phyloP scores from a whole-genome alignment of 1,140 invertebrate species.

The Pseudachorutes palmiensis region DNA sequence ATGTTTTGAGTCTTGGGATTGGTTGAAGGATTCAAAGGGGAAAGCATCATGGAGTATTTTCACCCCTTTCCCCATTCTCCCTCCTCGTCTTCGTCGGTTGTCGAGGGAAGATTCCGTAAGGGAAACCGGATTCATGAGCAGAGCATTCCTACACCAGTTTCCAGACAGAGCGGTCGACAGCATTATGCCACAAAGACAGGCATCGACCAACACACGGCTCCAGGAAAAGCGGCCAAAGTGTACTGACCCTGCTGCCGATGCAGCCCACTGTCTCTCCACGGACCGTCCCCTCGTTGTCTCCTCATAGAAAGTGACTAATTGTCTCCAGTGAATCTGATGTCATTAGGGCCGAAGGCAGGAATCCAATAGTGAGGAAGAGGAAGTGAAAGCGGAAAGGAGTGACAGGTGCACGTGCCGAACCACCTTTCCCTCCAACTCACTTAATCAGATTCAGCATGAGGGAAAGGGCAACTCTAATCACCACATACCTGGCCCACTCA shows the following conservation, averaged over 20 bases:
- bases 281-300: no score
- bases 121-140: not conserved
- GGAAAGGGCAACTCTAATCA: not conserved
- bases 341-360: not conserved
- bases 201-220: not conserved
- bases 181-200: not conserved
- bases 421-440: not conserved
- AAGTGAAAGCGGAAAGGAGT: constrained; percentile 7
- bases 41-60: constrained; percentile 11
- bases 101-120: not conserved
- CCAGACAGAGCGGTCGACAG: not conserved
- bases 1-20: not conserved
- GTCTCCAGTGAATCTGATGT: not conserved
- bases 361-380: not conserved
- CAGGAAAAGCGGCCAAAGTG: not conserved
- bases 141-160: not conserved
- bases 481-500: not conserved
- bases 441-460: not conserved
- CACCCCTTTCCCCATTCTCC: not conserved
- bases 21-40: not conserved
- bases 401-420: constrained; percentile 2
- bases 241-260: not conserved
- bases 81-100: not conserved
- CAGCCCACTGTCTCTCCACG: no score
- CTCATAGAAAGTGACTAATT: not conserved